Evolutionary conservation across 2,888 invertebrate species (phyloP).

Genomic region (Caenorhabditis parvicauda): DNA sequence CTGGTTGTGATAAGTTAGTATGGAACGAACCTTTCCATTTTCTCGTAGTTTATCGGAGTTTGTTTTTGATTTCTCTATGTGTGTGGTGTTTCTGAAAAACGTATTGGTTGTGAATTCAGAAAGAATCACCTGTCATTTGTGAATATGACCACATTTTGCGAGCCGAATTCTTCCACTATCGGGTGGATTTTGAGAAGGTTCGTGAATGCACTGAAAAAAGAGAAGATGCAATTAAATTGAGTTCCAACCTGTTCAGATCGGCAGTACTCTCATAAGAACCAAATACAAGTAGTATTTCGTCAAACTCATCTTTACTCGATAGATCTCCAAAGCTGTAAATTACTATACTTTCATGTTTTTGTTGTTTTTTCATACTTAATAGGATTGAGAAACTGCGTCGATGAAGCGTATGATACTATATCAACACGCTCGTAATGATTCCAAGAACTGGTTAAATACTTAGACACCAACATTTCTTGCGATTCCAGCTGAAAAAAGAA

Average conservation of each 20-base stretch:
- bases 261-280: background rate
- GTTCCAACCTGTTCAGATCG: background rate
- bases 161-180: slow-evolving; percentile 12
- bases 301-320: background rate
- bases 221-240: background rate
- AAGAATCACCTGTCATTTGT: slow-evolving; percentile 13
- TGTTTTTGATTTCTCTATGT: background rate
- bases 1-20: background rate
- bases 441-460: background rate
- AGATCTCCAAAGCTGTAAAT: background rate
- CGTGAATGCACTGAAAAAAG: slow-evolving; percentile 14
- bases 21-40: slow-evolving; percentile 15
- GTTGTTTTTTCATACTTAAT: background rate
- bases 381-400: background rate
- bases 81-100: slow-evolving; percentile 9
- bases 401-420: background rate
- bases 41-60: slow-evolving; percentile 3
- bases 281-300: background rate
- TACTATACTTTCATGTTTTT: background rate
- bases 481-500: background rate
- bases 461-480: background rate
- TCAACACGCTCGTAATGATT: background rate
- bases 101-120: background rate
- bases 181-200: slow-evolving; percentile 1
- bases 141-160: slow-evolving; percentile 16